Base-by-base conservation (phyloP, 1,140 invertebrate species). In the Amphibalanus amphitrite region DNA sequence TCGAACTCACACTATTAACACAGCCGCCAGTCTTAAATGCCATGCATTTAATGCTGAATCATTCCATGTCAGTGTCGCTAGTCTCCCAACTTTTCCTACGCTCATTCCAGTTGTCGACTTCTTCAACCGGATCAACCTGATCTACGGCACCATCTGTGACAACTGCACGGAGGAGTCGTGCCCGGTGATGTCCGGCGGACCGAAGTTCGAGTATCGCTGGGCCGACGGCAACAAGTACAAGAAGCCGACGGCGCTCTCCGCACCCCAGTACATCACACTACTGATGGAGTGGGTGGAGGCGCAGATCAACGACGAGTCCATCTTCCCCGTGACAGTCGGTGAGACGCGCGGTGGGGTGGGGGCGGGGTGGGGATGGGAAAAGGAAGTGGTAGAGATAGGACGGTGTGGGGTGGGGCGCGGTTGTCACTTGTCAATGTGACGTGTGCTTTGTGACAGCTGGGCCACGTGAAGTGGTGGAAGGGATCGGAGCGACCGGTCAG, bases 221-320 rank as follows among this genome's bases (percentile, higher is more conserved):
- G 91, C 90, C 69, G 94, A 97, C 82, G 90, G 75, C 25, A 69
- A 69, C 29, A 78, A 82, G 28, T 95, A 90, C 78, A 95, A 94
- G 79, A 95, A 92, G 78, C 93, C 94, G 15, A 93, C 91, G 33
- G 85, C 87, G 69, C 79, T 97, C 69, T 90, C 93, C 26, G 94
- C 94, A 13, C 89, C 89, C 29, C 87, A 92, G 78, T 97, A 97
- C 80, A 88, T 96, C 72, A 83, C 86, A 72, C 82, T 92, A 65
- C 81, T 97, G 28, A 96, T 97, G 92, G 93, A 97, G 78, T 97
- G 94, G 94, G 88, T 92, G 67, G 94, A 97, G 81, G 79, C 84
- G 28, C 92, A 95, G 81, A 96, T 97, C 74, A 97, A 97, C 79
- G 90, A 96, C 81, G 92, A 95, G 82, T 82, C 82, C 73, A 81